phyloP scores from a whole-genome alignment of 2,888 invertebrate genomes.

The Seladonia tumulorum region DNA sequence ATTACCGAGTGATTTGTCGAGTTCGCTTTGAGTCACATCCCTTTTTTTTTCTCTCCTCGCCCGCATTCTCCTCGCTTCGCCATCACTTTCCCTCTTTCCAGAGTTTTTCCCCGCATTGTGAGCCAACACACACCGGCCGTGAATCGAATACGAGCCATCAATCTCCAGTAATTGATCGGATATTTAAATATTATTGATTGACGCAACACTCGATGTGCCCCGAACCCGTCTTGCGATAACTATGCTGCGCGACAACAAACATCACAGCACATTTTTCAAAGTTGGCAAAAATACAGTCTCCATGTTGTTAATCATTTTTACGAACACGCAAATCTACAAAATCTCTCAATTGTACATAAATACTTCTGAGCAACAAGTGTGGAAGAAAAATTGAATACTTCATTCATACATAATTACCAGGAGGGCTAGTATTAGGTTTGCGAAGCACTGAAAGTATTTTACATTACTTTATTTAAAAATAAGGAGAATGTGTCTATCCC shows the following conservation, averaged over 20 bases:
- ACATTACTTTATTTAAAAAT: no score
- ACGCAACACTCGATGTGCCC: not conserved
- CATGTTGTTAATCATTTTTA: no score
- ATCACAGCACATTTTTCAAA: not conserved
- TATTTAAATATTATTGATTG: not conserved
- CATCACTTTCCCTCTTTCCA: not conserved
- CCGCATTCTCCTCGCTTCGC: slow-evolving; percentile 9
- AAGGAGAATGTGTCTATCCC: no score
- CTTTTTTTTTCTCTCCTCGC: slow-evolving; percentile 27
- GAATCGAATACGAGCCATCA: slow-evolving; percentile 30
- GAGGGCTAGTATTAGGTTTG: no score
- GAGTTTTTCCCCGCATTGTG: not conserved
- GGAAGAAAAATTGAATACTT: no score
- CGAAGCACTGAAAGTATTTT: no score
- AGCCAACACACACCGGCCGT: not conserved
- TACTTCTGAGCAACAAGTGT: no score
- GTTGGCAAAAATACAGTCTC: no score
- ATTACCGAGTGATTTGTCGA: slow-evolving; percentile 69
- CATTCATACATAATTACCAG: no score
- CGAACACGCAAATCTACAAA: no score
- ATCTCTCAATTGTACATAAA: no score
- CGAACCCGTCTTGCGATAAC: not conserved
- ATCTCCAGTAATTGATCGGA: slow-evolving; percentile 18
- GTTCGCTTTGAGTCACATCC: slow-evolving; percentile 42
- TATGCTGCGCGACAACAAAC: not conserved